These are phyloP conservation scores for Drosophila parabipectinata DNA, from an alignment of 1,140 invertebrate genomes.

Conservation along the genomic window DNA sequence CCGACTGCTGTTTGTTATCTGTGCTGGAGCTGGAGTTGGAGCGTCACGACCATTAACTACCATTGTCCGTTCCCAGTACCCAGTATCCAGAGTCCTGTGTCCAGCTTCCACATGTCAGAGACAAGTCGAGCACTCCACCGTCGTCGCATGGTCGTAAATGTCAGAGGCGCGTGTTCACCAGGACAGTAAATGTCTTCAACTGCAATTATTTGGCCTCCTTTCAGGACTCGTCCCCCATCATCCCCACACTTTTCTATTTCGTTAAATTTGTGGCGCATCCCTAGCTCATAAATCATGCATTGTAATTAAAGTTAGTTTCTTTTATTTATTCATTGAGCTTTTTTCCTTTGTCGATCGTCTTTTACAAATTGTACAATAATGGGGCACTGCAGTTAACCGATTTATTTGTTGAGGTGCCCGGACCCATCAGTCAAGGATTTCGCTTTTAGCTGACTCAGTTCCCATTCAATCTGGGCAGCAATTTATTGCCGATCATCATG, in stretches of 20 bases:
- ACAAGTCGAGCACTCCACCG: constrained; percentile 34
- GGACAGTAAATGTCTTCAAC: constrained; percentile 79
- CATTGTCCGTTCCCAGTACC: constrained; percentile 57
- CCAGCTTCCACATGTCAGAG: constrained; percentile 70
- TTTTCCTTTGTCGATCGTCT: constrained; percentile 2
- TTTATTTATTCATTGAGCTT: not conserved
- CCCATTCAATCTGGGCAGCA: constrained; percentile 22
- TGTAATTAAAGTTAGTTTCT: constrained; percentile 55
- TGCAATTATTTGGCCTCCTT: constrained; percentile 68
- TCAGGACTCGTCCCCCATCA: constrained; percentile 7
- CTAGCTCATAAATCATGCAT: constrained; percentile 59
- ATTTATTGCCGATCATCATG: constrained; percentile 80
- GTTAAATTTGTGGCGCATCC: constrained; percentile 37
- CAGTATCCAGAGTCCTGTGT: constrained; percentile 31
- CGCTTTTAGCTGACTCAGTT: constrained; percentile 76
- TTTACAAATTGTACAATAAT: constrained; percentile 39
- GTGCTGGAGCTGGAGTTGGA: constrained; percentile 4
- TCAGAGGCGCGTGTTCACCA: constrained; percentile 67
- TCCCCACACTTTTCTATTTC: constrained; percentile 22
- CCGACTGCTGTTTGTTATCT: constrained; percentile 31
- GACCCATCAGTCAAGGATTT: constrained; percentile 33
- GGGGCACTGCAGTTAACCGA: constrained; percentile 21
- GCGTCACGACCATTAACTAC: constrained; percentile 77
- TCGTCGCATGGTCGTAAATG: constrained; percentile 67
- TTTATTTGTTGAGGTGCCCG: constrained; percentile 17